Conservation (phyloP, 2,888 invertebrate genomes). For the Metacarcinus magister region DNA sequence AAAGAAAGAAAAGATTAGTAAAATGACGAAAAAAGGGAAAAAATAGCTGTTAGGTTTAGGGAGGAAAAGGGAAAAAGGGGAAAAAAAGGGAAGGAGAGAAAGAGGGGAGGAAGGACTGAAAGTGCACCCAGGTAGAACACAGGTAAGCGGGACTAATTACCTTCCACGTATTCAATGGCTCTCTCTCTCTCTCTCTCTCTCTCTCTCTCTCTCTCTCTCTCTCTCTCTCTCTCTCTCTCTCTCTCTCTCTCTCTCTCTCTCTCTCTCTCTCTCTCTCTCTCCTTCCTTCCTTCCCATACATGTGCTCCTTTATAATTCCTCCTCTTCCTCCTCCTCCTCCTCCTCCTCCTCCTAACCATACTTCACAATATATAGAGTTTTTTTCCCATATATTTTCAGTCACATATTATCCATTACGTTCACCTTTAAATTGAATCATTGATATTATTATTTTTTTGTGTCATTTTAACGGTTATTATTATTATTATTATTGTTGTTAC, state of each 20-base stretch:
- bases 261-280: background rate
- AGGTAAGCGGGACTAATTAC: constrained; percentile 29
- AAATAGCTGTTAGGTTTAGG: background rate
- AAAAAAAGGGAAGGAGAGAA: background rate
- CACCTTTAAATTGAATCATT: no score
- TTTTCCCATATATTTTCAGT: background rate
- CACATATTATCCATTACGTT: background rate
- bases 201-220: constrained; percentile 49
- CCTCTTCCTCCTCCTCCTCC: background rate
- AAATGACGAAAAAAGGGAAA: background rate
- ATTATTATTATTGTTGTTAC: background rate
- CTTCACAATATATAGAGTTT: background rate
- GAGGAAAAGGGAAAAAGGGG: no score
- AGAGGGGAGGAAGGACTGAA: background rate
- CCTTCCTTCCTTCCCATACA: background rate
- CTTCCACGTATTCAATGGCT: background rate
- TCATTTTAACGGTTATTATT: background rate
- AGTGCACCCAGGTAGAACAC: background rate
- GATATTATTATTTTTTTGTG: background rate
- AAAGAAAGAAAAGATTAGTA: no score
- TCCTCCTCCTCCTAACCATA: background rate
- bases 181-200: constrained; percentile 60
- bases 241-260: background rate
- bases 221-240: background rate
- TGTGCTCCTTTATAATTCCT: background rate